Evolutionary conservation across 2,113 vertebrate species (phyloP).

Genomic region (Natator depressus): DNA sequence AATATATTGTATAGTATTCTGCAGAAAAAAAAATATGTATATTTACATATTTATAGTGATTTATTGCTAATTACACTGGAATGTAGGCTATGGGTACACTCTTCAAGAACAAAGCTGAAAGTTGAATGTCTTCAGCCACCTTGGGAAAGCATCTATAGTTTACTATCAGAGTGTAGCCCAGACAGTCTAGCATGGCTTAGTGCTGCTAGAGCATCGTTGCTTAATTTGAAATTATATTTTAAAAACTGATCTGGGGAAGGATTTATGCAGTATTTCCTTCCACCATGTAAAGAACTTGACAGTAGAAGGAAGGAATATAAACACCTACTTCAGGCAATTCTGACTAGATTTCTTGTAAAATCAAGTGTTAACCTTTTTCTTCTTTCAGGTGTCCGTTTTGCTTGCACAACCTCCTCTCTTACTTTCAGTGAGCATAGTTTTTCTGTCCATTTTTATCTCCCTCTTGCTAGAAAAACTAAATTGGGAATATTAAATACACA

Average conservation of each 20-base stretch:
- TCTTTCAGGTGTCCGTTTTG: background rate
- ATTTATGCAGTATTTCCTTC: background rate
- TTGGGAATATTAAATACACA: background rate
- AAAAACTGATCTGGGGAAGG: conserved; percentile 14
- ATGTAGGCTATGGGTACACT: background rate
- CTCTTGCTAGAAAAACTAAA: background rate
- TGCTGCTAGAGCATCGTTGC: conserved; percentile 21
- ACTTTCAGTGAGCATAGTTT: background rate
- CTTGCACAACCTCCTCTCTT: background rate
- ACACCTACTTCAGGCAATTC: background rate
- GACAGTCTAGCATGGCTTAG: background rate
- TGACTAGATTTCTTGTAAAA: background rate
- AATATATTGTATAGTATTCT: background rate
- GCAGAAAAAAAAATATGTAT: background rate
- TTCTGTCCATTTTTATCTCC: background rate
- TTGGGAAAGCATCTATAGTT: conserved; percentile 2
- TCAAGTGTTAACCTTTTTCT: background rate
- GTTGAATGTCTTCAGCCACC: background rate
- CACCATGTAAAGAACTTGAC: background rate
- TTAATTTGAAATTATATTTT: background rate
- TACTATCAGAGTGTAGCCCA: conserved; percentile 23
- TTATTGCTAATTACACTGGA: conserved; percentile 16
- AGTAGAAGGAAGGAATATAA: conserved; percentile 6
- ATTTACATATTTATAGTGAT: background rate
- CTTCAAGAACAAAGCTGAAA: conserved; percentile 34